Base-by-base conservation (phyloP, 2,888 invertebrate species). In the Cabera pusaria region DNA sequence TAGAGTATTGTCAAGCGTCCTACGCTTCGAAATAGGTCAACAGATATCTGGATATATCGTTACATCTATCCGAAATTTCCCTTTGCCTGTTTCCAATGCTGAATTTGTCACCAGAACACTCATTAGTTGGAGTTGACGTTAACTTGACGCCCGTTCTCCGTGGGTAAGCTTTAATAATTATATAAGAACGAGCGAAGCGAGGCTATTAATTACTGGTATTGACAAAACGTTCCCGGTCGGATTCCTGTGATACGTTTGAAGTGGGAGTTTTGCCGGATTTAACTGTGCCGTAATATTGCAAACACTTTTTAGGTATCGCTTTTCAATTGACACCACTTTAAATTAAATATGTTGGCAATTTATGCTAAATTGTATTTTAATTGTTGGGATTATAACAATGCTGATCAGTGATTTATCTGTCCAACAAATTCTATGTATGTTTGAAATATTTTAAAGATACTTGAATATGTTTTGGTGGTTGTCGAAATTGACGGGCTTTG, bases 121-220 rank as follows among this genome's bases (percentile, higher is more conserved):
- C 84, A 85, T 87, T 87, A 83, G 84, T 79, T 72, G 65, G 66
- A 76, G 76, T 67, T 82, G 84, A 86, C 84, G 80, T 82, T 75
- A 82, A 85, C 84, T 84, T 81, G 84, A 86, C 74, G 70, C 75
- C 65, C 58, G 66, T 72, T 71, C 66, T 72, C 70, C 72, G 59
- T 75, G 65, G 60, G 72, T 73, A 71, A 80, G 85, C 79, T 83
- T 78, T 79, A 76, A 84, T 84, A 79, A 84, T 83, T 82, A 76
- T n/a, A n/a, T 76, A 77, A 80, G 76, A 74, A 73, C 72, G 64
- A 61, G 44, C 64, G 61, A 73, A 67, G 65, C 60, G 56, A 57
- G 61, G 72, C 74, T 79, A 84, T 84, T 84, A 80, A 83, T 85
- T 81, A 81, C 73, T 68, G 68, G 62, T 83, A 84, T 82, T 82